Percentiles rank a stretch among this genome's conserved stretches.
Evolutionary conservation across 1,140 invertebrate species (phyloP).

Genomic region (Penaeus chinensis): DNA sequence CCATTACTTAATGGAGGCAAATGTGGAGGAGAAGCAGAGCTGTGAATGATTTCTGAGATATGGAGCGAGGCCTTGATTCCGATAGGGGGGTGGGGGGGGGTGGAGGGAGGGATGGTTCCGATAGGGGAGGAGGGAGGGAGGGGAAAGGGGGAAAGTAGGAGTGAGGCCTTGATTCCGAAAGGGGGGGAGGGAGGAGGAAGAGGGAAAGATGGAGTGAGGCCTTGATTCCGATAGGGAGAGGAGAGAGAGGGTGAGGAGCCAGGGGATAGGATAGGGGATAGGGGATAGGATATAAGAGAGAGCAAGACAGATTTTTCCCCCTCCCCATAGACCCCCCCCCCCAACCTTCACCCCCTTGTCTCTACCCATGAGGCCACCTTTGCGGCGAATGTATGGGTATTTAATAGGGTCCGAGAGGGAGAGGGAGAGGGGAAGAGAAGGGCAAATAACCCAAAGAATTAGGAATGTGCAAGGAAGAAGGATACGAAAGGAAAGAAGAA

Average conservation of each 20-base stretch:
- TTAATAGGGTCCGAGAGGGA: too few relatives aligned
- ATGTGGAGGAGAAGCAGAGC: constrained; percentile 67
- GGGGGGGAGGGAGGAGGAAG: not conserved
- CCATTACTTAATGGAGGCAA: too few relatives aligned
- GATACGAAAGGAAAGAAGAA: too few relatives aligned
- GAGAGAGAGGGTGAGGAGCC: not conserved
- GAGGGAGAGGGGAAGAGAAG: too few relatives aligned
- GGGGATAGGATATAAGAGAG: not conserved
- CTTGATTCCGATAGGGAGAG: constrained; percentile 23
- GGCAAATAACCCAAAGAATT: too few relatives aligned
- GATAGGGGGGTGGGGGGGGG: constrained; percentile 24
- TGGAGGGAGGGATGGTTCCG: constrained; percentile 30
- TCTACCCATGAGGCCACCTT: too few relatives aligned
- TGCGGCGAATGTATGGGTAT: too few relatives aligned
- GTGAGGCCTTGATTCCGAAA: constrained; percentile 27
- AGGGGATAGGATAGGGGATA: not conserved
- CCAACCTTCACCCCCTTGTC: too few relatives aligned
- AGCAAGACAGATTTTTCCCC: not conserved
- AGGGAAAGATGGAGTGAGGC: not conserved
- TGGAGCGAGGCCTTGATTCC: constrained; percentile 28
- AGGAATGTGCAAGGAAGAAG: too few relatives aligned
- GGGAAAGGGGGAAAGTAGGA: constrained; percentile 67
- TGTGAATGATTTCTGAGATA: constrained; percentile 25
- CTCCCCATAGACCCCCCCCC: too few relatives aligned
- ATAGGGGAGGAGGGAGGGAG: constrained; percentile 7